Conservation (phyloP, 2,888 invertebrate species). For the Laothoe populi region DNA sequence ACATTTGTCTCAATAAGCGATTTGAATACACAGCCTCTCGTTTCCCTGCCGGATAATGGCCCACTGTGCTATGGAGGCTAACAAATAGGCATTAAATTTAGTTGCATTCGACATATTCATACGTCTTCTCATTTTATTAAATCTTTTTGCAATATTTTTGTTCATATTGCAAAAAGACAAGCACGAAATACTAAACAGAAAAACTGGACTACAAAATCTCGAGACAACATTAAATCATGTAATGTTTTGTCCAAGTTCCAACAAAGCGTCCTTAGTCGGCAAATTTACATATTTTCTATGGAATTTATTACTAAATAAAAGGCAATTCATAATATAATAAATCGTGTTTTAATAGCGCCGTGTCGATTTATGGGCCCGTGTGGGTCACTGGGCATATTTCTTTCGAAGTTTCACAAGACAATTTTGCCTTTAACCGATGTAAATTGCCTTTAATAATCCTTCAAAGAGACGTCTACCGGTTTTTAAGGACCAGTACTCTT, state of each 20-base stretch:
- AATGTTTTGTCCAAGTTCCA: slow-evolving; percentile 26
- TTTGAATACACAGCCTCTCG: no score
- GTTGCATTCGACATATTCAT: no score
- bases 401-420: slow-evolving; percentile 55
- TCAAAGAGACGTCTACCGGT: slow-evolving; percentile 29
- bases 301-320: slow-evolving; percentile 21
- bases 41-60: no score
- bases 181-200: background rate
- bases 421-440: slow-evolving; percentile 43
- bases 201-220: background rate
- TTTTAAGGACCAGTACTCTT: background rate
- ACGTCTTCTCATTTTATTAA: no score
- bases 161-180: no score
- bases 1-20: no score
- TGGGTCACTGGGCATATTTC: slow-evolving; percentile 63
- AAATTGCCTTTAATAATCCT: slow-evolving; percentile 59
- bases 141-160: no score
- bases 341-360: slow-evolving; percentile 15
- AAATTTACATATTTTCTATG: slow-evolving; percentile 19
- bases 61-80: no score
- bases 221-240: slow-evolving; percentile 28
- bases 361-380: slow-evolving; percentile 56
- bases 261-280: slow-evolving; percentile 5
- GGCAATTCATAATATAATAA: slow-evolving; percentile 19
- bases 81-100: no score